phyloP scores from a whole-genome alignment of 2,888 invertebrate genomes.

The Phorcus lineatus region DNA sequence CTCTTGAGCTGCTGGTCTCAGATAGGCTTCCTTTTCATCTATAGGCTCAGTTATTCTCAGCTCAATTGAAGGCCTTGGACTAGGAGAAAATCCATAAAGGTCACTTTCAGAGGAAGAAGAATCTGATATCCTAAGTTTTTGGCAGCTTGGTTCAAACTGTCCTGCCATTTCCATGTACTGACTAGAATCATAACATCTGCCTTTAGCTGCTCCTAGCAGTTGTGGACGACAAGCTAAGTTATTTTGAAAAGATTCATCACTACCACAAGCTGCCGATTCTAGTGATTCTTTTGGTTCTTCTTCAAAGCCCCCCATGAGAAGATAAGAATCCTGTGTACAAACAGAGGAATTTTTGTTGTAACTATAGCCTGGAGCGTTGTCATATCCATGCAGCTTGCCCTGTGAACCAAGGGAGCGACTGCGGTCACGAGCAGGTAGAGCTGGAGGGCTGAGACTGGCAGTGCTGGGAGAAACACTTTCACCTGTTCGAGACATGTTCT shows the following conservation, averaged over 20 bases:
- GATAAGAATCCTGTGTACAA: constrained; percentile 11
- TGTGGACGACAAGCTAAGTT: neutral
- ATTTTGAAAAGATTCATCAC: neutral
- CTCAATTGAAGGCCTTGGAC: constrained; percentile 14
- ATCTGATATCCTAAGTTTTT: neutral
- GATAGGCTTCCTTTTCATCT: constrained; percentile 34
- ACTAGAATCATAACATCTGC: neutral
- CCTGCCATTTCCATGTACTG: constrained; percentile 10
- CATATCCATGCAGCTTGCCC: constrained; percentile 29
- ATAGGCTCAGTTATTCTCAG: constrained; percentile 19
- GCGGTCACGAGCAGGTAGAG: constrained; percentile 34
- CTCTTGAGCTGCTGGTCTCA: constrained; percentile 46
- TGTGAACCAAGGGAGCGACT: constrained; percentile 38
- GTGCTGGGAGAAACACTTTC: neutral
- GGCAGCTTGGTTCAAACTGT: neutral
- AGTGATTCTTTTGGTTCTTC: constrained; percentile 15
- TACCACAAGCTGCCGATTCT: neutral
- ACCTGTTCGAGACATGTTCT: constrained; percentile 35
- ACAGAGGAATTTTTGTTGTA: neutral
- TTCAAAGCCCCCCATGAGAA: constrained; percentile 19
- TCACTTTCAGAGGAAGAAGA: constrained; percentile 17
- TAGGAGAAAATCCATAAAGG: neutral
- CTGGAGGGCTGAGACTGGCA: constrained; percentile 23
- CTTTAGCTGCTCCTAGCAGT: neutral
- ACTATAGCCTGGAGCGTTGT: constrained; percentile 24